Base-by-base conservation (phyloP, 1,140 invertebrate species). In the Drosophila littoralis region DNA sequence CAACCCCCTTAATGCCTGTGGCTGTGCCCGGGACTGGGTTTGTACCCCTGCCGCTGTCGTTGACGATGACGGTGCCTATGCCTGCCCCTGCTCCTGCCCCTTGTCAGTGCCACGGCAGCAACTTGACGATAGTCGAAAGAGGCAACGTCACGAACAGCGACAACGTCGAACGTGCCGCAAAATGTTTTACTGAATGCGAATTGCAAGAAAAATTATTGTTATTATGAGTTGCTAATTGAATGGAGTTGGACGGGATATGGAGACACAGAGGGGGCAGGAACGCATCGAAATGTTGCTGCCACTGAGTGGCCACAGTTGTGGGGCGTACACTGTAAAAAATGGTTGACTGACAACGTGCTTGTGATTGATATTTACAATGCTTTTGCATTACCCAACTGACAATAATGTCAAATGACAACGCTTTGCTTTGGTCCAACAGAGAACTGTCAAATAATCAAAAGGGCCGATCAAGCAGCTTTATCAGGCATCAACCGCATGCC, bases 161-260 rank as follows among this genome's bases (percentile, higher is more conserved):
- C 52, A 76, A 74, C 83, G 68, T 67, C 68, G 83, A 86, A 88
- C 83, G 83, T 86, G 83, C 83, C 79, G 59, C 83, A 86, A 83
- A 86, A 86, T 86, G 83, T 86, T 86, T 88, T 70, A 71, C 83
- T 86, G 74, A 88, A 88, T 89, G 84, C 77, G 80, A 88, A 79
- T 89, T 80, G 84, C 74, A 78, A 67, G 70, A 80, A 81, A 88
- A 88, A 89, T 89, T 83, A 88, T 88, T 88, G 84, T 88, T 88
- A 88, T 88, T 88, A 88, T 88, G 83, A 88, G 83, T 88, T 84
- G 83, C 83, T 88, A 88, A 88, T 88, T 88, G 83, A 88, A 88
- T 88, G 80, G 84, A 88, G 76, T 83, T 88, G 82, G 57, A 59
- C 57, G 42, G 57, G 15, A 63, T 77, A 64, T 64, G 48, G 61